Conservation (phyloP, 2,113 vertebrate genomes). For the Cyanoliseus patagonus region DNA sequence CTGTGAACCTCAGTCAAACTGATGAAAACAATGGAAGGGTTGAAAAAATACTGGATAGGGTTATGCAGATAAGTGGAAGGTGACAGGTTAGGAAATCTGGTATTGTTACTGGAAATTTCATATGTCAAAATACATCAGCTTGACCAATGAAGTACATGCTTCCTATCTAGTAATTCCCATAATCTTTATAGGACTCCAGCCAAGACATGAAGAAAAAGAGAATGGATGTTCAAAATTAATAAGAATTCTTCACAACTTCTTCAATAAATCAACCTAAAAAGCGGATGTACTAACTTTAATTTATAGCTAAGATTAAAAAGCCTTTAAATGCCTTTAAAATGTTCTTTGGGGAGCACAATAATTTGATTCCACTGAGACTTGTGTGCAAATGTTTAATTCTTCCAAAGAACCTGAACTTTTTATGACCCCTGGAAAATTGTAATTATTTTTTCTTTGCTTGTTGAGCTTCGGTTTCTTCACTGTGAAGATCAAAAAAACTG, state of each 20-base stretch:
- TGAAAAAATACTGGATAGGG: background rate
- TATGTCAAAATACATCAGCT: background rate
- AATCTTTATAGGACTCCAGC: background rate
- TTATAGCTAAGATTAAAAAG: constrained; percentile 19
- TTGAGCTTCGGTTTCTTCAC: background rate
- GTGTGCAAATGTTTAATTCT: constrained; percentile 41
- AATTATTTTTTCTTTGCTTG: constrained; percentile 16
- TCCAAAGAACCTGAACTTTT: constrained; percentile 15
- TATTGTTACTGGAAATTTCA: background rate
- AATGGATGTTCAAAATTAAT: background rate
- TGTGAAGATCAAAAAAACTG: background rate
- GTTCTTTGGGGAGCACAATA: background rate
- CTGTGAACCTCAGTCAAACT: background rate
- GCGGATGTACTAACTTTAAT: background rate
- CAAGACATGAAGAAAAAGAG: background rate
- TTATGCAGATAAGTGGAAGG: background rate
- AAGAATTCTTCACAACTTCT: background rate
- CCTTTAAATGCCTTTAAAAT: constrained; percentile 21
- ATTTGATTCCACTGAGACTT: constrained; percentile 5
- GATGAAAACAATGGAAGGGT: background rate
- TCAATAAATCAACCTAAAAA: background rate
- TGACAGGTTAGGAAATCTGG: background rate
- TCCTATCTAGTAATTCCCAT: background rate
- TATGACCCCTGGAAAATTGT: background rate
- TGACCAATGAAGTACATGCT: background rate